Percentiles rank a stretch among this genome's conserved stretches.
Evolutionary conservation across 2,113 vertebrate genomes (phyloP).

Genomic region (Scartelaos histophorus): DNA sequence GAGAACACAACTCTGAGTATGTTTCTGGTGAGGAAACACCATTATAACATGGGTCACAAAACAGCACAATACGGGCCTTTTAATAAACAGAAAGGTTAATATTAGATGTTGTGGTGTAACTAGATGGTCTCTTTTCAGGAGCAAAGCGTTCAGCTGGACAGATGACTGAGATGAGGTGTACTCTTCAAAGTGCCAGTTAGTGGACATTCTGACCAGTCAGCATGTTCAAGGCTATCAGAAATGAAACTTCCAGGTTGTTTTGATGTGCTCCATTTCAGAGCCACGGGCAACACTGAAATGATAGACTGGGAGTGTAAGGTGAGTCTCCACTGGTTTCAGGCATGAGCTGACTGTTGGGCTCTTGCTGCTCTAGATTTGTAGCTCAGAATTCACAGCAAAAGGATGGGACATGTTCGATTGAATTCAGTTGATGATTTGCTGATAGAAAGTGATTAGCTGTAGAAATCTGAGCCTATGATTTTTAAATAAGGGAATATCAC

Average conservation of each 20-base stretch:
- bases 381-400: constrained; percentile 22
- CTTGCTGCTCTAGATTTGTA: constrained; percentile 49
- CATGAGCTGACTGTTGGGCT: constrained; percentile 52
- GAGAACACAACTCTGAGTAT: too few species aligned
- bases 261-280: constrained; percentile 73
- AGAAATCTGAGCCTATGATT: not conserved
- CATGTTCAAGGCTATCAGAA: constrained; percentile 60
- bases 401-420: constrained; percentile 1
- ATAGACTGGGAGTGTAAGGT: constrained; percentile 43
- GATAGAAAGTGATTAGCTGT: not conserved
- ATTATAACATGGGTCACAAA: too few species aligned
- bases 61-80: too few species aligned
- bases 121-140: constrained; percentile 29
- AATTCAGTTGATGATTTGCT: not conserved
- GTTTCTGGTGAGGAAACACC: too few species aligned
- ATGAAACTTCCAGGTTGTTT: constrained; percentile 66
- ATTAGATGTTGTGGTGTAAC: not conserved
- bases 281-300: constrained; percentile 70
- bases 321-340: constrained; percentile 42
- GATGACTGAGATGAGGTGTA: constrained; percentile 29
- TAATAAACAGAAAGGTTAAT: too few species aligned
- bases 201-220: constrained; percentile 64
- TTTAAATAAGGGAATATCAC: not conserved
- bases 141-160: constrained; percentile 2
- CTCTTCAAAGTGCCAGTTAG: constrained; percentile 61